Percentiles rank a stretch among this genome's conserved stretches.
These are phyloP conservation scores for Catagonus wagneri DNA, from an alignment of 2,113 vertebrate genomes.

Conservation along the genomic window DNA sequence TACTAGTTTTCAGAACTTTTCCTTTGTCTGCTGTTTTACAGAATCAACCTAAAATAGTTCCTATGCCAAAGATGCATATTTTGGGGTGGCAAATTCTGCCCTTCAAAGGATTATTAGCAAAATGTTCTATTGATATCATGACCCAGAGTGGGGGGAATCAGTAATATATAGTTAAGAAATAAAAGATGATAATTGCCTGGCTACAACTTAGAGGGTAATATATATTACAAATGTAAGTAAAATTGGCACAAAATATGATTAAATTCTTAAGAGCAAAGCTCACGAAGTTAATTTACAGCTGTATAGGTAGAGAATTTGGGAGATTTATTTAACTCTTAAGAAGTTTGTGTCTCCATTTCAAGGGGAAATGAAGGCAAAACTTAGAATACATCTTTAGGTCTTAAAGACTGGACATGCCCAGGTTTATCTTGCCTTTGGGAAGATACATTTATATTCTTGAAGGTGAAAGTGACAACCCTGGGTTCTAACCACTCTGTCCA, in stretches of 20 bases:
- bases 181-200: neutral
- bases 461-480: neutral
- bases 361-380: neutral
- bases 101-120: neutral
- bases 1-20: neutral
- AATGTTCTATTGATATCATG: neutral
- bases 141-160: neutral
- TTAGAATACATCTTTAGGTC: neutral
- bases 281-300: conserved; percentile 45
- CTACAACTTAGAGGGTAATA: neutral
- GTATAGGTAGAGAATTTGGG: neutral
- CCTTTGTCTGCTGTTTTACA: neutral
- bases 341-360: neutral
- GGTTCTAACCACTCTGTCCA: neutral
- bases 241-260: conserved; percentile 2
- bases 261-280: conserved; percentile 20
- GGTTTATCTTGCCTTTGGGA: neutral
- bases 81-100: neutral
- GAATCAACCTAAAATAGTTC: neutral
- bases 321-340: neutral
- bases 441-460: neutral
- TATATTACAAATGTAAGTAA: neutral
- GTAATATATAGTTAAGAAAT: neutral
- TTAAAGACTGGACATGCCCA: neutral
- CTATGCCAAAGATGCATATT: neutral